phyloP scores from a whole-genome alignment of 2,888 invertebrate genomes.

The Gortyna flavago region DNA sequence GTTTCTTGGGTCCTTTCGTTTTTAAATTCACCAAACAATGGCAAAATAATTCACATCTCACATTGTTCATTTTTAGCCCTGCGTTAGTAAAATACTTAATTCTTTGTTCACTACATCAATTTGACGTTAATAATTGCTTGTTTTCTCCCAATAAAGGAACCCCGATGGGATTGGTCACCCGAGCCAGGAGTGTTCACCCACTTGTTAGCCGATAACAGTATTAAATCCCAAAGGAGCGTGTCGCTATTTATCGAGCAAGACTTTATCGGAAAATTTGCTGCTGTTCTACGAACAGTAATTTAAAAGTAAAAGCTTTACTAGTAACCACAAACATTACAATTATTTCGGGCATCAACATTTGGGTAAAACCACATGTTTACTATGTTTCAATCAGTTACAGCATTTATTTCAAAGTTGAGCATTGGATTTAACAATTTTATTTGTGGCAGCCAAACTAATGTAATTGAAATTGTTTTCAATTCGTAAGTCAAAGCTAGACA shows the following conservation, averaged over 20 bases:
- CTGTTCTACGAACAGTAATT: background rate
- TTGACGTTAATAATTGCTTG: background rate
- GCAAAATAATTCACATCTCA: too few relatives aligned
- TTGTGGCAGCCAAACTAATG: background rate
- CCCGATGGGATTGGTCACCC: background rate
- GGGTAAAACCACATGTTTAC: background rate
- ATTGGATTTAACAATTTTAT: background rate
- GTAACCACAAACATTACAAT: background rate
- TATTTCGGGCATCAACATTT: background rate
- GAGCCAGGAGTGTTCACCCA: slow-evolving; percentile 2
- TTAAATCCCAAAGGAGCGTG: slow-evolving; percentile 10
- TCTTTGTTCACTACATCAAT: background rate
- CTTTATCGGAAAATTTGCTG: slow-evolving; percentile 3
- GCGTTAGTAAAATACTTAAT: background rate
- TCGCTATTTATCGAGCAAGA: slow-evolving; percentile 1
- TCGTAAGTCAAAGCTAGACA: background rate
- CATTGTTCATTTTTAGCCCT: background rate
- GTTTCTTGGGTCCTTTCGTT: too few relatives aligned
- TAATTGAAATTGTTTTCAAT: background rate
- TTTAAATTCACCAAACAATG: background rate
- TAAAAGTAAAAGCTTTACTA: background rate
- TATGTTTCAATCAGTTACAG: background rate
- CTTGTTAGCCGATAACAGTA: slow-evolving; percentile 11
- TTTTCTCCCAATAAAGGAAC: background rate
- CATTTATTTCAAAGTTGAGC: background rate